Evolutionary conservation across 64 coral and sea anemone genomes (phyloP).

Genomic region (Catalaphyllia jardinei): DNA sequence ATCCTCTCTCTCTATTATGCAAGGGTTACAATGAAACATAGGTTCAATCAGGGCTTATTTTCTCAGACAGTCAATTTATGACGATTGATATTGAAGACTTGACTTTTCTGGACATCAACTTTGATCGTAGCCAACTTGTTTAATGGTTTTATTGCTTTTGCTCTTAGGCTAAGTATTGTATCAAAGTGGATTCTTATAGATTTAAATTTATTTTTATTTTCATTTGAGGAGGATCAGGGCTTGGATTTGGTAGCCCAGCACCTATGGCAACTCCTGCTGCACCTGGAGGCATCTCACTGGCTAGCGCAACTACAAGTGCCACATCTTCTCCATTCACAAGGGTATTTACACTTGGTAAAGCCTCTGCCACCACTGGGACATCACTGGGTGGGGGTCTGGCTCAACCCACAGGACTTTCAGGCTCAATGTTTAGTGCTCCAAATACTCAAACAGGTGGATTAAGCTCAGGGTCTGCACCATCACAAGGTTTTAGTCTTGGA

Average conservation of each 20-base stretch:
- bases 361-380: conserved; percentile 5
- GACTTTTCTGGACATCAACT: no score
- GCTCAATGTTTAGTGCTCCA: background rate
- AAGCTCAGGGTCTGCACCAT: background rate
- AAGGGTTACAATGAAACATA: no score
- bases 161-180: no score
- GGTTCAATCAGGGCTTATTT: no score
- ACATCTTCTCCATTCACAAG: background rate
- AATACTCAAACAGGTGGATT: conserved; percentile 20
- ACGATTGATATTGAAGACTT: no score
- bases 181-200: no score
- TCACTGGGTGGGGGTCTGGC: background rate
- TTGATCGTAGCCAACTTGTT: no score
- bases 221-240: background rate
- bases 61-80: no score
- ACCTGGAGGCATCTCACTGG: background rate
- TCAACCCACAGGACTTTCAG: background rate
- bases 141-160: no score
- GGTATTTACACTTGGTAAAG: background rate
- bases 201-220: background rate
- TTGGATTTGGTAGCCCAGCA: conserved; percentile 34
- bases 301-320: background rate
- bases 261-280: background rate
- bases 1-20: no score
- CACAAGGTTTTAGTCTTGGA: conserved; percentile 50